Evolutionary conservation across 2,888 invertebrate genomes (phyloP).

Genomic region (Teleogryllus oceanicus): DNA sequence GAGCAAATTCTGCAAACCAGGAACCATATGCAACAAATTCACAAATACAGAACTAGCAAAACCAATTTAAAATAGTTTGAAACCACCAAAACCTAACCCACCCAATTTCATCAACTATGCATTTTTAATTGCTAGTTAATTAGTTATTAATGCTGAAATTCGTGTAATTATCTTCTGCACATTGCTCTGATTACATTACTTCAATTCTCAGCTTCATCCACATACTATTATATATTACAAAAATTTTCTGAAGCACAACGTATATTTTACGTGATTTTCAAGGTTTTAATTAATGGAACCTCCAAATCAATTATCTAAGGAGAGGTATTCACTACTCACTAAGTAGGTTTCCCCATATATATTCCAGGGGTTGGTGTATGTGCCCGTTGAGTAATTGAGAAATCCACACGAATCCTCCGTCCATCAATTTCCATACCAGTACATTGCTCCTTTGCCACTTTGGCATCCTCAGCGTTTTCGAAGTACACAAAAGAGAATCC

Average conservation of each 20-base stretch:
- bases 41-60: not conserved
- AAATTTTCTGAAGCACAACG: too few species aligned
- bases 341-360: slow-evolving; percentile 91
- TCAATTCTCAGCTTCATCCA: too few species aligned
- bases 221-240: too few species aligned
- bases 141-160: too few species aligned
- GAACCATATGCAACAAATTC: not conserved
- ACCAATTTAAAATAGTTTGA: not conserved
- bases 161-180: too few species aligned
- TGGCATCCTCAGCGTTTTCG: slow-evolving; percentile 81
- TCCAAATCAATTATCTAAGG: not conserved
- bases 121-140: too few species aligned
- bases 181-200: too few species aligned
- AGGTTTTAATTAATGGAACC: too few species aligned
- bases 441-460: slow-evolving; percentile 89
- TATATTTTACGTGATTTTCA: too few species aligned
- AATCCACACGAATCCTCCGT: slow-evolving; percentile 89
- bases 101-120: too few species aligned
- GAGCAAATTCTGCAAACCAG: not conserved
- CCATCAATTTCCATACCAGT: slow-evolving; percentile 93
- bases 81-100: not conserved
- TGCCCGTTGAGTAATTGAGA: slow-evolving; percentile 90
- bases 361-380: slow-evolving; percentile 97
- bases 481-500: slow-evolving; percentile 98
- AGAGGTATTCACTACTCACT: slow-evolving; percentile 52